Base-by-base conservation (phyloP, 1,140 invertebrate genomes). In the Psix sp. region DNA sequence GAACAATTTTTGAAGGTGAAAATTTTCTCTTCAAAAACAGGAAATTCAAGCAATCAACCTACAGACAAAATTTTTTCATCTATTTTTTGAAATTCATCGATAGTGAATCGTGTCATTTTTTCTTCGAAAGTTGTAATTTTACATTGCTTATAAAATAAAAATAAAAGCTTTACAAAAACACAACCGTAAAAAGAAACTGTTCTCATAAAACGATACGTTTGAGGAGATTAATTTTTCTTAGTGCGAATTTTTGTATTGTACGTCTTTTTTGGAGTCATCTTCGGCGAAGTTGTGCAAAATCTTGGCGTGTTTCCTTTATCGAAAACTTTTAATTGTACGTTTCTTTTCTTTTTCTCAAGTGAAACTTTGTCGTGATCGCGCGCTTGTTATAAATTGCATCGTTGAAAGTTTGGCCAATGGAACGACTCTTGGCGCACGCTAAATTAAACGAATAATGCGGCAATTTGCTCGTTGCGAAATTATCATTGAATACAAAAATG, bases 281-380 rank as follows among this genome's bases (percentile, higher is more conserved):
- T 43, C 11, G 38, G 56, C 26, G 31, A 68, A 51, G 38, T 65
- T 74, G 3, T 29, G 52, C 39, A 36, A 68, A 68, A 74, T 59
- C 51, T 65, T 46, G 51, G 51, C 57, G 40, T 60, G 65, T 60
- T 70, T 75, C 48, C 59, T 54, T 70, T 75, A 65, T 75, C 60
- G 65, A 60, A 70, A 75, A 75, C 59, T 70, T 74, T 74, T 74
- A 68, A 74, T 65, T 63, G 72, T 74, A 59, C 51, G 45, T 51
- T 68, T 68, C 45, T 59, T 54, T 46, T 36, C 54, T 56, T 59
- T 70, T 65, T 66, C 31, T 35, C 21, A 7, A 13, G 21, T 2
- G 33, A 65, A 74, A 68, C 51, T 65, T 74, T 46, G 36, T 51
- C 38, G 56, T 38, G 48, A 21, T n/a, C 65, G 51, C 45, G 14